Conservation (phyloP, 2,888 invertebrate species). For the Lingula anatina region DNA sequence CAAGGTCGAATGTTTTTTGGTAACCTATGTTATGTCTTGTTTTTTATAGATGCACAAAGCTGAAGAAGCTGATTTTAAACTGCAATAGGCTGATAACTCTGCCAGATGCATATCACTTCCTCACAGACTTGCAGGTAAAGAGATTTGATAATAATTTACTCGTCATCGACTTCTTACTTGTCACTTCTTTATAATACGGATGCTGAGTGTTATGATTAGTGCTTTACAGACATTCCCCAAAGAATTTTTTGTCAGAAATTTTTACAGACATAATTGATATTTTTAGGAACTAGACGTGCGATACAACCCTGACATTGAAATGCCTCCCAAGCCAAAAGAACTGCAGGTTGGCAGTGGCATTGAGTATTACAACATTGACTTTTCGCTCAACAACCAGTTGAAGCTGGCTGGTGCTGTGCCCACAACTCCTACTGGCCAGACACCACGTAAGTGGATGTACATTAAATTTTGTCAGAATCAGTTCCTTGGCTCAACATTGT, state of each 20-base stretch:
- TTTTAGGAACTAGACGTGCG: slow-evolving; percentile 75
- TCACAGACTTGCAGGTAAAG: slow-evolving; percentile 55
- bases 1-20: too few relatives aligned
- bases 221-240: too few relatives aligned
- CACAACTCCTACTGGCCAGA: slow-evolving; percentile 21
- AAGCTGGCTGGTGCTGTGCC: slow-evolving; percentile 83
- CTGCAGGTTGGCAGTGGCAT: slow-evolving; percentile 66
- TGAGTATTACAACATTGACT: slow-evolving; percentile 95
- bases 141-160: background rate
- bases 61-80: slow-evolving; percentile 88
- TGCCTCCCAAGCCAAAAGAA: slow-evolving; percentile 90
- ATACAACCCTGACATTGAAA: slow-evolving; percentile 87
- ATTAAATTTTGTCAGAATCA: too few relatives aligned
- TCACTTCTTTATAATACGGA: too few relatives aligned
- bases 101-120: slow-evolving; percentile 93
- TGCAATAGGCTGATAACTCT: slow-evolving; percentile 91
- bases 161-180: too few relatives aligned
- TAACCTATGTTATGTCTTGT: too few relatives aligned
- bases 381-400: slow-evolving; percentile 91
- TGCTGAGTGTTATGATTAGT: too few relatives aligned
- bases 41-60: slow-evolving; percentile 80
- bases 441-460: slow-evolving; percentile 23
- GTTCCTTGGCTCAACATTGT: too few relatives aligned
- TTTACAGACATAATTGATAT: too few relatives aligned
- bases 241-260: too few relatives aligned